Evolutionary conservation across 2,888 invertebrate species (phyloP).

Genomic region (Sclerodermus sp.): DNA sequence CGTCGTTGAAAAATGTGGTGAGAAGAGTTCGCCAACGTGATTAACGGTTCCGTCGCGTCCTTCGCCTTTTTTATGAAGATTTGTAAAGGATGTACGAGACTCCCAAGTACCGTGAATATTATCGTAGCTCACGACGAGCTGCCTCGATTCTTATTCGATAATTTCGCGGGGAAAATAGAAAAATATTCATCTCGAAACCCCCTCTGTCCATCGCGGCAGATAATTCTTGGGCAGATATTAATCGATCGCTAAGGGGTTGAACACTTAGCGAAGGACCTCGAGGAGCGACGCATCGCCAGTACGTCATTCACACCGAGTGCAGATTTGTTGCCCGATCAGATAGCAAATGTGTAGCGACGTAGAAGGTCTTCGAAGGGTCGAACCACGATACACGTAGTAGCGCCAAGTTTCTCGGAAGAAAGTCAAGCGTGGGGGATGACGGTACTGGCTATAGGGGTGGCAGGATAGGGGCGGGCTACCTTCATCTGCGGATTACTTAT

Average conservation of each 20-base stretch:
- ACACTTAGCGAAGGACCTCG: too few species aligned
- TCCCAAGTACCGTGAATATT: too few species aligned
- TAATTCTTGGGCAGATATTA: too few species aligned
- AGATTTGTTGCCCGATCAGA: not conserved
- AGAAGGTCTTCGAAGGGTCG: conserved; percentile 15
- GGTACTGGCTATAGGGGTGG: conserved; percentile 11
- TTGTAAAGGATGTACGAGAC: too few species aligned
- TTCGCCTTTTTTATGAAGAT: not conserved
- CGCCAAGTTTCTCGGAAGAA: conserved; percentile 17
- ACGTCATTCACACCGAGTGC: too few species aligned
- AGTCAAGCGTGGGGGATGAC: conserved; percentile 6
- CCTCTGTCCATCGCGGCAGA: too few species aligned
- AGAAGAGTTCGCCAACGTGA: conserved; percentile 23
- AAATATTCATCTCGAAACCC: too few species aligned
- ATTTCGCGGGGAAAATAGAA: too few species aligned
- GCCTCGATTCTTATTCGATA: too few species aligned
- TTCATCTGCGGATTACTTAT: conserved; percentile 46
- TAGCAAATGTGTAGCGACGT: not conserved
- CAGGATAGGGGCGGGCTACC: conserved; percentile 23
- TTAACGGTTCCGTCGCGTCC: conserved; percentile 18
- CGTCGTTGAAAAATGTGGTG: conserved; percentile 28
- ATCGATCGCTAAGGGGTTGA: too few species aligned
- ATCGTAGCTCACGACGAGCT: too few species aligned
- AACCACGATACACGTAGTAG: conserved; percentile 18
- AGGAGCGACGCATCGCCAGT: too few species aligned